Evolutionary conservation across 2,797 vertebrate species (phyloP), one percentile per base, ranked within the genome.

Genomic region (Alcedo atthis): DNA sequence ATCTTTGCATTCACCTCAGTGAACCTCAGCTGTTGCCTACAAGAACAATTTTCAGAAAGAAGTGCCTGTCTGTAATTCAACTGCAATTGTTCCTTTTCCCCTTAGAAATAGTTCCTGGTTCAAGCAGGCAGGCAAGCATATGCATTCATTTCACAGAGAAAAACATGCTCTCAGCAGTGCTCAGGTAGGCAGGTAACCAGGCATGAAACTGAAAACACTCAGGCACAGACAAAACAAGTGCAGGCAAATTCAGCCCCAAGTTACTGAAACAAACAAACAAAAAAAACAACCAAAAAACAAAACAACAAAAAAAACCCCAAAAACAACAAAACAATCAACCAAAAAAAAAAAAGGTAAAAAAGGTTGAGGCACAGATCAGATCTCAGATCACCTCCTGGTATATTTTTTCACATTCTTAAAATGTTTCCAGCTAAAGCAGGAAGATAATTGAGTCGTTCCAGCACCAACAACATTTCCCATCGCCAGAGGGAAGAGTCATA

Each of bases 201-300:
- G 85, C 92, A 79, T 79, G 78, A 94, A 92, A 94, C 87, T 84
- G 79, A 75, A 91, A 95, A 90, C 81, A 75, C 61, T 78, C 67
- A 81, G 61, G 51, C 69, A 75, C 2, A 85, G 73, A 76, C 58
- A 90, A 92, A 92, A 90, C 61, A 90, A 92, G 87, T 33, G 54
- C 85, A 80, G 58, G 43, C 46, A 94, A 94, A 92, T 58, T 63
- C 85, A 87, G 5, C 64, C 81, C 85, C 5, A 1, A 87, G 71
- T 64, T 84, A 66, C 45, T 16, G 46, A 61, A 83, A 55, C 9
- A 33, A 33, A 66, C 25, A 25, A 26, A 32, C 28, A 53, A 28
- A 33, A 15, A 12, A 76, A 54, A 11, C n/a, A 37, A 40, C 19
- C 20, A 49, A 4, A 3, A 43, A 35, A 67, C 37, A 49, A 28